Percentiles rank a stretch among this genome's conserved stretches.
Conservation (phyloP, 2,888 invertebrate genomes). For the Oxytorus armatus region DNA sequence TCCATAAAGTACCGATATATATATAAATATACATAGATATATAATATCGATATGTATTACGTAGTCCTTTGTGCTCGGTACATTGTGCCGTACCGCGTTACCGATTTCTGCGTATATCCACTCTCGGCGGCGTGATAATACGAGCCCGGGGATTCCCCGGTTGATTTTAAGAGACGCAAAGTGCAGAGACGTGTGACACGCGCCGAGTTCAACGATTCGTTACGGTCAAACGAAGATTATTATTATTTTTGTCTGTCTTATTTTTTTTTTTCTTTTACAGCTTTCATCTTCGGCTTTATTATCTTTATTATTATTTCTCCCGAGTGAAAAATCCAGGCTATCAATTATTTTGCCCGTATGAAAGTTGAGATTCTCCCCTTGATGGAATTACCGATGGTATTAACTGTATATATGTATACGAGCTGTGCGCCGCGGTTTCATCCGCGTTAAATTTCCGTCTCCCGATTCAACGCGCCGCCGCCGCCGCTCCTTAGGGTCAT, state of each 20-base stretch:
- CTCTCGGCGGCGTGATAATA: slow-evolving; percentile 22
- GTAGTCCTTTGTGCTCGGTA: slow-evolving; percentile 53
- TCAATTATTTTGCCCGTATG: too few species aligned
- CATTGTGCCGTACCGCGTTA: slow-evolving; percentile 38
- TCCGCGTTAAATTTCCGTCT: too few species aligned
- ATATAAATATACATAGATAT: neutral
- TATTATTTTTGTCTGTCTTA: slow-evolving; percentile 10
- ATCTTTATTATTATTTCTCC: too few species aligned
- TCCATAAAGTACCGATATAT: slow-evolving; percentile 60
- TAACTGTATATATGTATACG: too few species aligned
- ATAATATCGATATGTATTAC: neutral
- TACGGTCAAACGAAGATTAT: slow-evolving; percentile 30
- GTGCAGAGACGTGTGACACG: slow-evolving; percentile 34
- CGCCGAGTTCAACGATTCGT: slow-evolving; percentile 34
- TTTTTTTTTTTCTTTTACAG: neutral
- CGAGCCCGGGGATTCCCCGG: slow-evolving; percentile 15
- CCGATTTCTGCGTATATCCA: slow-evolving; percentile 16
- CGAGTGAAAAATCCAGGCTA: too few species aligned
- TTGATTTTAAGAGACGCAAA: slow-evolving; percentile 5
- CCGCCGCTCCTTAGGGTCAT: too few species aligned
- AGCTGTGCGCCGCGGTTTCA: too few species aligned
- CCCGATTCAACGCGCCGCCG: too few species aligned
- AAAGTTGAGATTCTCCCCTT: too few species aligned
- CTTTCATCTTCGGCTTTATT: too few species aligned
- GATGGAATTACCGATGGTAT: neutral